These are phyloP conservation scores for Mixornis gularis DNA, from an alignment of 2,113 vertebrate genomes.

Conservation along the genomic window DNA sequence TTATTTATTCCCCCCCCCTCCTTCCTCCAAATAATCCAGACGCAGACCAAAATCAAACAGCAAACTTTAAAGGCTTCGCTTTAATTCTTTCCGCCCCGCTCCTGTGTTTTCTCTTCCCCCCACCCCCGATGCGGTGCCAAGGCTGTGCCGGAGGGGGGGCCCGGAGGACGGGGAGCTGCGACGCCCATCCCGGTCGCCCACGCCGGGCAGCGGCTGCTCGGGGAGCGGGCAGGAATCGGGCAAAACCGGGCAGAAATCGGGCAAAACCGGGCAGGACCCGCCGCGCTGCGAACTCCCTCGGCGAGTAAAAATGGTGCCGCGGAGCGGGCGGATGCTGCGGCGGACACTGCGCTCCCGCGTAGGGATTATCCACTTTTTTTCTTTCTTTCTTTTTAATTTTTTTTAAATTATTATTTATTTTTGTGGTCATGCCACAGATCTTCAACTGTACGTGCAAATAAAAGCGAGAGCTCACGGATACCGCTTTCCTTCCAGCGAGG, in stretches of 20 bases:
- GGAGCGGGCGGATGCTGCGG: slow-evolving; percentile 19
- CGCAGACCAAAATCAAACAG: not conserved
- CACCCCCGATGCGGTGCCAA: not conserved
- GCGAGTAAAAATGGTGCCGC: not conserved
- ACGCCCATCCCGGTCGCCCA: not conserved
- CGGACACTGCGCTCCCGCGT: slow-evolving; percentile 18
- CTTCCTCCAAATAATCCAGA: not conserved
- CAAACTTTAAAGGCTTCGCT: slow-evolving; percentile 7
- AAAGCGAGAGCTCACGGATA: slow-evolving; percentile 27
- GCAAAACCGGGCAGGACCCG: not conserved
- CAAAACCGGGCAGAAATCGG: not conserved
- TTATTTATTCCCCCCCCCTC: not conserved
- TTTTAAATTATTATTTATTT: not conserved
- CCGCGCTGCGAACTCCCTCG: not conserved
- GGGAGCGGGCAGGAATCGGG: not conserved
- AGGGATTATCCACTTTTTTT: not conserved
- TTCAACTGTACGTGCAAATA: slow-evolving; percentile 28
- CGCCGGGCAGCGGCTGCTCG: not conserved
- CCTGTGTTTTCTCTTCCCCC: not conserved
- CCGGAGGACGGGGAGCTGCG: not conserved
- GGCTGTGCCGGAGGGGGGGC: not conserved
- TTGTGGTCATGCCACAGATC: not conserved
- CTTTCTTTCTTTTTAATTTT: too few relatives aligned
- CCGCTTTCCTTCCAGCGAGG: slow-evolving; percentile 31
- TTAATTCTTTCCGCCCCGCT: too few relatives aligned